These are phyloP conservation scores for Xyliphius kryptos DNA, from an alignment of 2,113 vertebrate species.

Conservation along the genomic window DNA sequence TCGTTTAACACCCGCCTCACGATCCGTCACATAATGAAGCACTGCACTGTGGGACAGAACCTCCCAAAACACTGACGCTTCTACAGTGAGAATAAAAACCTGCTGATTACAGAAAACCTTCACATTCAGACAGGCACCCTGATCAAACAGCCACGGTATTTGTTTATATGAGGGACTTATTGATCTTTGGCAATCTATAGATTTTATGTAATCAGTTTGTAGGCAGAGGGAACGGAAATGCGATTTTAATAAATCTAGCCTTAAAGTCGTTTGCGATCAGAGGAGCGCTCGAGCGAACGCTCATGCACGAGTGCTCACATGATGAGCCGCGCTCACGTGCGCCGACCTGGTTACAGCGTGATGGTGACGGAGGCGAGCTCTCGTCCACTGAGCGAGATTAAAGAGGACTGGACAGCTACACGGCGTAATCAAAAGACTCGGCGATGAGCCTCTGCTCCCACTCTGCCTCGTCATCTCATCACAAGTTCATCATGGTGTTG, in stretches of 20 bases:
- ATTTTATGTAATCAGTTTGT: too few species aligned
- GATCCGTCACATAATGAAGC: neutral
- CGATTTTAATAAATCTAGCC: slow-evolving; percentile 30
- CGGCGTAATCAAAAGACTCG: neutral
- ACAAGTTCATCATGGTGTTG: too few species aligned
- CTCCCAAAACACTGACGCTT: neutral
- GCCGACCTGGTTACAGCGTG: slow-evolving; percentile 16
- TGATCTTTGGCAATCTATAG: too few species aligned
- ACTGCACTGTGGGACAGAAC: neutral
- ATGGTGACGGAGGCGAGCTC: slow-evolving; percentile 17
- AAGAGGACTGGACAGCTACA: neutral
- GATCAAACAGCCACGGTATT: neutral
- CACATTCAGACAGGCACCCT: too few species aligned
- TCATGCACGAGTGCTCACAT: neutral
- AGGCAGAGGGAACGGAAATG: neutral
- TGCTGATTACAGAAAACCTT: too few species aligned
- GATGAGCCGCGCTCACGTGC: slow-evolving; percentile 2
- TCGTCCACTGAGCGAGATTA: slow-evolving; percentile 13
- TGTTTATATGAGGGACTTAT: too few species aligned
- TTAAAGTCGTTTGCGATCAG: slow-evolving; percentile 34
- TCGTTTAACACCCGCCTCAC: neutral
- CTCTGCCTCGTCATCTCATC: too few species aligned
- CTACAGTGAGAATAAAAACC: neutral
- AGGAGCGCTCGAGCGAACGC: neutral
- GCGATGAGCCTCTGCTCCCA: too few species aligned